phyloP scores from a whole-genome alignment of 2,113 vertebrate genomes.

The Apus apus region DNA sequence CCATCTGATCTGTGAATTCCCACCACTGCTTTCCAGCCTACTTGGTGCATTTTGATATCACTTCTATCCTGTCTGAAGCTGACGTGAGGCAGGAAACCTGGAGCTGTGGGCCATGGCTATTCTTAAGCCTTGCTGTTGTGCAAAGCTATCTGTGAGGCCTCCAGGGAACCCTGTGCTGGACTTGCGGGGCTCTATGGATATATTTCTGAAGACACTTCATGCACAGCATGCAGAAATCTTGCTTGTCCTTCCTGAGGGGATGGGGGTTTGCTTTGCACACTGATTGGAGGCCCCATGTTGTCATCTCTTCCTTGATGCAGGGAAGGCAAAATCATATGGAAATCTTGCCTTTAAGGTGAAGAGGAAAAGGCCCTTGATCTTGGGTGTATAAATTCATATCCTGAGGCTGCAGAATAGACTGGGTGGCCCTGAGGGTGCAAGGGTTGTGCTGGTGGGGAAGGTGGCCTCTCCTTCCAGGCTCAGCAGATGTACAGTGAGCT shows the following conservation, averaged over 20 bases:
- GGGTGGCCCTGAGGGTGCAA: neutral
- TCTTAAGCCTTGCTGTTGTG: neutral
- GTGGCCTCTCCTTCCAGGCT: neutral
- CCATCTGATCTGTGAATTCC: neutral
- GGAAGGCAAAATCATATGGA: neutral
- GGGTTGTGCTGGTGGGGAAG: neutral
- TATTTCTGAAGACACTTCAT: neutral
- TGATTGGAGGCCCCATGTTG: neutral
- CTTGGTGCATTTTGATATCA: neutral
- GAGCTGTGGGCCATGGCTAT: neutral
- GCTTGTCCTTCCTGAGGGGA: too few species aligned
- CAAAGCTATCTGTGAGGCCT: neutral
- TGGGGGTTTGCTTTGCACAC: neutral
- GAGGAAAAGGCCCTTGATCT: neutral
- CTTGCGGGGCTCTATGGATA: neutral
- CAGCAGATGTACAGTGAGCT: neutral
- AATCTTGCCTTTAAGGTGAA: neutral
- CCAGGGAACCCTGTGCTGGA: neutral
- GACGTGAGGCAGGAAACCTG: neutral
- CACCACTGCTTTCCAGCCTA: neutral
- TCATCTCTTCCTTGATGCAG: neutral
- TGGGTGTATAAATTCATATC: neutral
- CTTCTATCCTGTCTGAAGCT: neutral
- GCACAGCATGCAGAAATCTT: accelerated
- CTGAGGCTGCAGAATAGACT: neutral